Evolutionary conservation across 2,113 vertebrate genomes (phyloP).

Genomic region (Platichthys flesus): DNA sequence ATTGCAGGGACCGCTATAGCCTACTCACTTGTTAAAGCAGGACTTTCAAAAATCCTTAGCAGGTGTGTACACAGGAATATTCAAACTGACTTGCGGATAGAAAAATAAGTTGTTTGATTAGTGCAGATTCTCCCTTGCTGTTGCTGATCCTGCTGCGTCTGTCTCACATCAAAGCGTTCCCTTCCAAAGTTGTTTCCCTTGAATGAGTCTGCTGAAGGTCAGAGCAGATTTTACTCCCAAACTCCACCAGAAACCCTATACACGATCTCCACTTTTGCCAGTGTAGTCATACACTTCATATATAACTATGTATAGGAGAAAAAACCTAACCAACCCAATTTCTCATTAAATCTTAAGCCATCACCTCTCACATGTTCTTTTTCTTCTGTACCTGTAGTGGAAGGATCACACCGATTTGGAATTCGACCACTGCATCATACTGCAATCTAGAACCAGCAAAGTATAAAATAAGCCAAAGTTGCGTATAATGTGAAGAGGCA

Average conservation of each 20-base stretch:
- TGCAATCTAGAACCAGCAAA: no score
- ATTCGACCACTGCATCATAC: no score
- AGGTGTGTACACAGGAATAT: background rate
- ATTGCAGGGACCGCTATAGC: background rate
- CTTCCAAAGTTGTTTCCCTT: constrained; percentile 18
- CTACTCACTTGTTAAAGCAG: background rate
- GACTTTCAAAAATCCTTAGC: background rate
- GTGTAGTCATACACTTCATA: background rate
- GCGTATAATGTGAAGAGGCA: no score
- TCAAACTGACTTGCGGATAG: background rate
- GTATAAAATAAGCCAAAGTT: no score
- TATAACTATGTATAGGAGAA: background rate
- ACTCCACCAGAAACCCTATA: background rate
- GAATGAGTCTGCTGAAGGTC: constrained; percentile 13
- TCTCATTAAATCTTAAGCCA: no score
- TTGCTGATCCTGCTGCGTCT: constrained; percentile 3
- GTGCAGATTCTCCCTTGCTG: background rate
- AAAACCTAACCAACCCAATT: background rate
- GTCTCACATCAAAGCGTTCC: constrained; percentile 13
- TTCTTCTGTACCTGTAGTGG: no score
- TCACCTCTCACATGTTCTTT: no score
- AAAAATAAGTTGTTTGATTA: constrained; percentile 4
- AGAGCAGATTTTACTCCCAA: background rate
- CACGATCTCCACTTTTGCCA: background rate
- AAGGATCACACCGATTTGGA: no score